phyloP scores from a whole-genome alignment of 2,797 vertebrate species.

The Protonibea diacanthus region DNA sequence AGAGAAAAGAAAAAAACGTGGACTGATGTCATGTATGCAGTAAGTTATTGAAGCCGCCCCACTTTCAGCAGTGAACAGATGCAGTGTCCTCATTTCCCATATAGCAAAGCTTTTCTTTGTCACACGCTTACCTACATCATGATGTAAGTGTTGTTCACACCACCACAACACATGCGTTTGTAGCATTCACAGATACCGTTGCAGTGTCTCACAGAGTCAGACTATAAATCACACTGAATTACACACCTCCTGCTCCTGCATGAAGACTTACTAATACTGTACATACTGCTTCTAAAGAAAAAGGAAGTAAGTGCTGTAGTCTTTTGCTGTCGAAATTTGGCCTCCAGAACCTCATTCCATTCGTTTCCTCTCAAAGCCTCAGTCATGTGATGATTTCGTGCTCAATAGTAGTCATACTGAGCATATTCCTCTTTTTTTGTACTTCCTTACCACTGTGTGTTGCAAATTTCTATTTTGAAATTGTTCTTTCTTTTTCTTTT shows the following conservation, averaged over 20 bases:
- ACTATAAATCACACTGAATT: constrained; percentile 59
- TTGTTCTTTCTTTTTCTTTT: neutral
- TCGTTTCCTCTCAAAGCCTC: constrained; percentile 12
- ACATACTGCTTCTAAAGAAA: constrained; percentile 29
- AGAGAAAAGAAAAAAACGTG: neutral
- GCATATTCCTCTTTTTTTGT: neutral
- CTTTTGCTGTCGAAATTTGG: constrained; percentile 24
- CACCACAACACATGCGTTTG: constrained; percentile 68
- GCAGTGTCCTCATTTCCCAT: constrained; percentile 63
- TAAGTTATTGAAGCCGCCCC: constrained; percentile 51
- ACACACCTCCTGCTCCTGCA: constrained; percentile 42
- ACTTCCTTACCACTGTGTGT: neutral
- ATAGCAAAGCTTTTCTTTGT: constrained; percentile 57
- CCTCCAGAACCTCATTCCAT: constrained; percentile 11
- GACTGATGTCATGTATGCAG: constrained; percentile 20
- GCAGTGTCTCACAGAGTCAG: constrained; percentile 51
- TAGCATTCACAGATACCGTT: constrained; percentile 71
- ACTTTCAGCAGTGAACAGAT: constrained; percentile 63
- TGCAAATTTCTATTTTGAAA: neutral
- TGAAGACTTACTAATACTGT: constrained; percentile 38
- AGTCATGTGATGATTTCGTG: constrained; percentile 3
- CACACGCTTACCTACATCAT: constrained; percentile 76
- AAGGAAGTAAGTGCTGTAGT: constrained; percentile 22
- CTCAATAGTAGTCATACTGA: neutral
- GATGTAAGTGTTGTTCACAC: constrained; percentile 78